Percentiles rank a stretch among this genome's conserved stretches.
Evolutionary conservation across 2,797 vertebrate genomes (phyloP).

Genomic region (Onychomys arenicola): DNA sequence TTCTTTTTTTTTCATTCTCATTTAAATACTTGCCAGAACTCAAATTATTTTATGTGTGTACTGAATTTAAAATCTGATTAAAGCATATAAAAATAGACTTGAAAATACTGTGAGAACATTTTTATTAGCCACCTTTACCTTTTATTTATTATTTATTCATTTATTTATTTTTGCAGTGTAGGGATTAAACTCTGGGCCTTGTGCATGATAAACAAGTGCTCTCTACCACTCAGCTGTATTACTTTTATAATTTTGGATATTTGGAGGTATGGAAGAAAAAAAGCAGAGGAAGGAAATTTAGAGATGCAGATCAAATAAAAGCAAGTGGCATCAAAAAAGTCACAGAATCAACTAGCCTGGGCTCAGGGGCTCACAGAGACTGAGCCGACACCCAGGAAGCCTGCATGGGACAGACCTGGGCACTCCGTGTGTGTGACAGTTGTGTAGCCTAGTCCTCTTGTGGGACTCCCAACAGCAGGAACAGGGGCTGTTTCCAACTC

Average conservation of each 20-base stretch:
- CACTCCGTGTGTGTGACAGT: neutral
- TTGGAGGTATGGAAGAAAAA: slow-evolving; percentile 12
- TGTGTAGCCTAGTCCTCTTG: neutral
- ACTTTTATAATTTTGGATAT: slow-evolving; percentile 22
- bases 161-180: neutral
- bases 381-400: neutral
- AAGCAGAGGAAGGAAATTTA: slow-evolving; percentile 25
- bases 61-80: slow-evolving; percentile 58
- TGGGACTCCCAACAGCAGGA: neutral
- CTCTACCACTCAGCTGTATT: neutral
- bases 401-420: neutral
- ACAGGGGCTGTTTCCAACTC: neutral
- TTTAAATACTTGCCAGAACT: slow-evolving; percentile 60
- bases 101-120: slow-evolving; percentile 11
- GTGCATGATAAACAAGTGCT: neutral
- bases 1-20: neutral
- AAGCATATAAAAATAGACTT: slow-evolving; percentile 47
- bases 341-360: neutral
- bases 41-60: slow-evolving; percentile 44
- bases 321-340: neutral
- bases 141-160: neutral
- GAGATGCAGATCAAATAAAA: slow-evolving; percentile 53
- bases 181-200: neutral
- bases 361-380: neutral
- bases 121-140: neutral